phyloP scores from a whole-genome alignment of 2,797 vertebrate genomes.

The Poecile montanus region DNA sequence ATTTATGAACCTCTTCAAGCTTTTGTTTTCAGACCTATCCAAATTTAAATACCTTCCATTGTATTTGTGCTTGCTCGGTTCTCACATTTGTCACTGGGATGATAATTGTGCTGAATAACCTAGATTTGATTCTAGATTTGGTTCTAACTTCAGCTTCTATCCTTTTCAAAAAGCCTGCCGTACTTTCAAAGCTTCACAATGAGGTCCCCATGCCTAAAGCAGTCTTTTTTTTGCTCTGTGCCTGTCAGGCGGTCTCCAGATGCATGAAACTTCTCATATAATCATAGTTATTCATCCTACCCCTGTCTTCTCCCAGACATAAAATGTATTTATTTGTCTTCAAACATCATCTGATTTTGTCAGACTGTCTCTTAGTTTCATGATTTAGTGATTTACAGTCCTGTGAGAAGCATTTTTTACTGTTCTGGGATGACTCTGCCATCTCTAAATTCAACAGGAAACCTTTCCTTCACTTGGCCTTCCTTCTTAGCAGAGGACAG shows the following conservation, averaged over 20 bases:
- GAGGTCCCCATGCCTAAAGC: neutral
- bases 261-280: neutral
- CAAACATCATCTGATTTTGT: neutral
- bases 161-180: neutral
- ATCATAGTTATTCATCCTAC: neutral
- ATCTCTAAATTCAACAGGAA: neutral
- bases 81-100: constrained; percentile 36
- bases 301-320: neutral
- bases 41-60: constrained; percentile 69
- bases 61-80: constrained; percentile 54
- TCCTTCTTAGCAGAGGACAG: neutral
- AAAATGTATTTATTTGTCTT: constrained; percentile 10
- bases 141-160: constrained; percentile 26
- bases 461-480: neutral
- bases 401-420: neutral
- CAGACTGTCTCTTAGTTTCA: neutral
- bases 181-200: constrained; percentile 15
- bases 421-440: neutral
- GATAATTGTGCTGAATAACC: neutral
- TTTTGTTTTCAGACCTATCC: constrained; percentile 73
- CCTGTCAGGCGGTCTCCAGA: constrained; percentile 5
- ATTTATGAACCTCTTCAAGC: constrained; percentile 64
- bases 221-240: neutral
- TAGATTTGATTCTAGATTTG: constrained; percentile 36
- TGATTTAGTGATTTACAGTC: neutral